Percentiles rank a stretch among this genome's conserved stretches.
These are phyloP conservation scores for Dusona sp. DNA, from an alignment of 2,888 invertebrate genomes.

Conservation along the genomic window DNA sequence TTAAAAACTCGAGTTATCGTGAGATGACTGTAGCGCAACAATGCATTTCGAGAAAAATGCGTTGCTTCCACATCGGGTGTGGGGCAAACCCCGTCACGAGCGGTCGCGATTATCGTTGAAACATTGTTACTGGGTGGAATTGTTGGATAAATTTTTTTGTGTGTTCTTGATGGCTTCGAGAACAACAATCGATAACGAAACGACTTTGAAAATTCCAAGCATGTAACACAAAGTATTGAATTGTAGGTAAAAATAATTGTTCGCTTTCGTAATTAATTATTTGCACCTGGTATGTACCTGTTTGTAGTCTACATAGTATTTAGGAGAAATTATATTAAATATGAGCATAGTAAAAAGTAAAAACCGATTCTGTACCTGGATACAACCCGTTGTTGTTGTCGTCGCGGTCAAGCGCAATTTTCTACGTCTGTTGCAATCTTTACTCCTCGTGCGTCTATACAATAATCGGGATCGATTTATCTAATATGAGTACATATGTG, in stretches of 20 bases:
- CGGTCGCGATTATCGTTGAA: no score
- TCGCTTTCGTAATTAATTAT: not conserved
- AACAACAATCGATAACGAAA: no score
- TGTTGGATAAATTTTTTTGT: no score
- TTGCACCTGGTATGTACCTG: not conserved
- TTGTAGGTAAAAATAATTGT: not conserved
- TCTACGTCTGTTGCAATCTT: slow-evolving; percentile 72
- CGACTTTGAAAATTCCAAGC: no score
- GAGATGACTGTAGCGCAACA: no score
- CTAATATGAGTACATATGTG: slow-evolving; percentile 61
- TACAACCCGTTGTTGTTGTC: slow-evolving; percentile 20
- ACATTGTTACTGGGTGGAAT: no score
- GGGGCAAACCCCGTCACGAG: no score
- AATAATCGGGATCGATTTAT: slow-evolving; percentile 75
- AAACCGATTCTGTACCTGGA: not conserved
- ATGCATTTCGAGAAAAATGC: no score
- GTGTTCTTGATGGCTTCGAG: no score
- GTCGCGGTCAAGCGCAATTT: slow-evolving; percentile 75
- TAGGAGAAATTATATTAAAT: not conserved
- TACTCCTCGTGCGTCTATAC: not conserved
- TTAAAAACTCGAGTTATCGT: no score
- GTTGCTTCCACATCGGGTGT: no score
- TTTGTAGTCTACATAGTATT: not conserved
- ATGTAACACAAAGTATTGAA: no score
- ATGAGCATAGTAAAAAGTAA: not conserved